Conservation (phyloP, 2,888 invertebrate genomes). For the Rhamnusium bicolor region DNA sequence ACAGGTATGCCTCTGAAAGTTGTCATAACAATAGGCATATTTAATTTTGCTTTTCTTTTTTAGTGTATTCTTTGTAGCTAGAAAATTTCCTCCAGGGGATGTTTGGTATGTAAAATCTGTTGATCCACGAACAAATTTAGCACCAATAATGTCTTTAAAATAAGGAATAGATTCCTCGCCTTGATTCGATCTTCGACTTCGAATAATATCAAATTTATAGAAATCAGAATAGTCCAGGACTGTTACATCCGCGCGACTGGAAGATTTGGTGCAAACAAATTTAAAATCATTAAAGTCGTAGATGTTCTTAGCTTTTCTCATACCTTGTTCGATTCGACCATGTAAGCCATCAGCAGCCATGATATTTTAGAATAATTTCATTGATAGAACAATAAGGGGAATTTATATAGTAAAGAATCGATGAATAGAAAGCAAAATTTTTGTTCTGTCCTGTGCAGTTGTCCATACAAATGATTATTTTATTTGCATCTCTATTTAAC, state of each 20-base stretch:
- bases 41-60: background rate
- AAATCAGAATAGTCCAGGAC: background rate
- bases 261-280: background rate
- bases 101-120: background rate
- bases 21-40: background rate
- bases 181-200: background rate
- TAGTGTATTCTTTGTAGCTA: background rate
- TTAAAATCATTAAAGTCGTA: background rate
- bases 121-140: background rate
- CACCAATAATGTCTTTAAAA: background rate
- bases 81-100: background rate
- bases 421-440: background rate
- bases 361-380: background rate
- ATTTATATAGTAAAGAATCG: background rate
- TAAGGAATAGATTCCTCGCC: background rate
- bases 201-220: background rate
- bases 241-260: background rate
- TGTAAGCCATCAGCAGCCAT: conserved; percentile 36
- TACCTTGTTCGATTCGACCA: conserved; percentile 28
- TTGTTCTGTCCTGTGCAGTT: conserved; percentile 21
- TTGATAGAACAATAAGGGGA: background rate
- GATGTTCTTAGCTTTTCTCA: background rate
- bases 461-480: conserved; percentile 19
- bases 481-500: conserved; percentile 15
- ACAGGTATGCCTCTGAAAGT: background rate